Evolutionary conservation across 2,888 invertebrate species (phyloP), one percentile per base, ranked within the genome.

Genomic region (Tholera decimalis): DNA sequence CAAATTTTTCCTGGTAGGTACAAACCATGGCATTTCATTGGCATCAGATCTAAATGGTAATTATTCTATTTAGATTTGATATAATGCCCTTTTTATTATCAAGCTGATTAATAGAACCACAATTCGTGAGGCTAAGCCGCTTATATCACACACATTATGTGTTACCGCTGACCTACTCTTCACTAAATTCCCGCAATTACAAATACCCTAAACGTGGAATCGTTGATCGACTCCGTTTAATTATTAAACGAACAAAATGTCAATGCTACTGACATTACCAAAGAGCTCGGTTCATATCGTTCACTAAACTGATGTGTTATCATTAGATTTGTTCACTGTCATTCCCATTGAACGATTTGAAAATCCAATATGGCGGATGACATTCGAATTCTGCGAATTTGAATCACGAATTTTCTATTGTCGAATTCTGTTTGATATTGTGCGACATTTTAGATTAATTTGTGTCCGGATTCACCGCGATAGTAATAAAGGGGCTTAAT

Each of bases 321-420:
- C 51, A 57, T 72, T 57, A 46, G 51, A 54, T 72, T 75, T 44
- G 61, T 56, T 62, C 55, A 20, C 56, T 76, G 76, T 61, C 76
- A 69, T 56, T 53, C 26, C 3, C 37, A 56, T 53, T 28, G 22
- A 22, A 56, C 47, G 41, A 61, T 53, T 39, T 35, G 46, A 43
- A 75, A 69, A 75, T 61, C 61, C 61, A 70, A 69, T 69, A 75
- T 76, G 61, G 61, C 56, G 55, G 30, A 18, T 69, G 61, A 56
- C 41, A 68, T 72, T 46, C 47, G 22, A 56, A 69, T 74, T 68
- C 30, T 22, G 41, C 30, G 30, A 41, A 72, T 53, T 53, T 44
- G 43, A 58, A 76, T 70, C 13, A n/a, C 53, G 41, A 43, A 74
- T 59, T 24, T 74, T 57, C 18, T 18, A 46, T 54, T 59, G 49